phyloP scores from a whole-genome alignment of 2,888 invertebrate species.

The Noctua comes region DNA sequence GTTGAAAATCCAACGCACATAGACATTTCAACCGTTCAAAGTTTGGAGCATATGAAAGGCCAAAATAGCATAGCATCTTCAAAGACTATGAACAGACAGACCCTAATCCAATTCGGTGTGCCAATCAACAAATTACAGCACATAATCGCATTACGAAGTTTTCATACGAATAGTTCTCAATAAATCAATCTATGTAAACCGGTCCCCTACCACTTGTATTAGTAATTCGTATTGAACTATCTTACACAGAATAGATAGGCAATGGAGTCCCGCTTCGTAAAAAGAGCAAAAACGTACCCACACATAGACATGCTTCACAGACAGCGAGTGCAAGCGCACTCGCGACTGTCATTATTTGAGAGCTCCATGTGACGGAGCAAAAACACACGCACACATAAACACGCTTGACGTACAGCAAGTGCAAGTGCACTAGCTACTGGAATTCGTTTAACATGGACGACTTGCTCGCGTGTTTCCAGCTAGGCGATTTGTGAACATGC shows the following conservation, averaged over 20 bases:
- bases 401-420: background rate
- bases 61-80: conserved; percentile 15
- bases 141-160: conserved; percentile 58
- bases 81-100: conserved; percentile 34
- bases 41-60: background rate
- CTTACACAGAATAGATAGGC: conserved; percentile 11
- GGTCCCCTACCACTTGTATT: conserved; percentile 61
- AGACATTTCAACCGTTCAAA: too few species aligned
- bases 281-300: background rate
- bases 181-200: conserved; percentile 59
- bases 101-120: conserved; percentile 38
- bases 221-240: conserved; percentile 57
- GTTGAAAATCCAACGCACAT: background rate
- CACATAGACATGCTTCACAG: background rate
- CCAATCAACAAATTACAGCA: conserved; percentile 52
- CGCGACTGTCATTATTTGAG: background rate
- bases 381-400: background rate
- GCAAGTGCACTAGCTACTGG: background rate
- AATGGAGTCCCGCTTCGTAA: background rate
- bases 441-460: background rate
- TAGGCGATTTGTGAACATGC: background rate
- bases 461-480: background rate
- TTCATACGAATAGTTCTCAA: conserved; percentile 58
- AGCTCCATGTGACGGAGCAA: background rate
- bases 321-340: background rate